Evolutionary conservation across 2,888 invertebrate genomes (phyloP).

Genomic region (Trilocha varians): DNA sequence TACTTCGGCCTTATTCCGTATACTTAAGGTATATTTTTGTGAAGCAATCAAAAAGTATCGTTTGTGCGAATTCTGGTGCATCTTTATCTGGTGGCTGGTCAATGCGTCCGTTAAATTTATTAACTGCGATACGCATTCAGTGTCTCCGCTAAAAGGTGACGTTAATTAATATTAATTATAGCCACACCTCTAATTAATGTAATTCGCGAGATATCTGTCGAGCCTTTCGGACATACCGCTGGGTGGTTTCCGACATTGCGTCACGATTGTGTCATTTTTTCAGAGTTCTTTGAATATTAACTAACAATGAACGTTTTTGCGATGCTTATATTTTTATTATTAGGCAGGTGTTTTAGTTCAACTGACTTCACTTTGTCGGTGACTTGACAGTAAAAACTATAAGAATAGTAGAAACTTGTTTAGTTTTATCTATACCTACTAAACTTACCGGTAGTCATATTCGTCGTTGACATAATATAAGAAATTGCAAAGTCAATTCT

Average conservation of each 20-base stretch:
- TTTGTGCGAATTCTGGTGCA: constrained; percentile 41
- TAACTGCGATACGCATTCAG: constrained; percentile 71
- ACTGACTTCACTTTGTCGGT: no score
- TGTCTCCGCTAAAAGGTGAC: constrained; percentile 68
- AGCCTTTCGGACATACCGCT: constrained; percentile 29
- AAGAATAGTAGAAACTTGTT: no score
- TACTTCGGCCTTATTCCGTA: background rate
- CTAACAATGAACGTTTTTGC: background rate
- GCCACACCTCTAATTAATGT: constrained; percentile 71
- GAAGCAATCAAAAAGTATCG: constrained; percentile 7
- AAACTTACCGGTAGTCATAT: no score
- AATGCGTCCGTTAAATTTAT: constrained; percentile 67
- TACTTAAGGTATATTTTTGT: constrained; percentile 19
- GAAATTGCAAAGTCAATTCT: no score
- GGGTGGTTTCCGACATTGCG: constrained; percentile 2
- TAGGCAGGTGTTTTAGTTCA: no score
- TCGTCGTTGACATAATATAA: no score
- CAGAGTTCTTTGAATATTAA: background rate
- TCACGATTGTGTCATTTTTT: background rate
- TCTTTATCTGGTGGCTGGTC: constrained; percentile 62
- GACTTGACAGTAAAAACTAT: no score
- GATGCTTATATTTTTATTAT: background rate
- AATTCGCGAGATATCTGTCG: constrained; percentile 57
- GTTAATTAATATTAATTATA: constrained; percentile 73
- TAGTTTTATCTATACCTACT: no score